Base-by-base conservation (phyloP, 2,797 vertebrate genomes). In the Carduelis carduelis region DNA sequence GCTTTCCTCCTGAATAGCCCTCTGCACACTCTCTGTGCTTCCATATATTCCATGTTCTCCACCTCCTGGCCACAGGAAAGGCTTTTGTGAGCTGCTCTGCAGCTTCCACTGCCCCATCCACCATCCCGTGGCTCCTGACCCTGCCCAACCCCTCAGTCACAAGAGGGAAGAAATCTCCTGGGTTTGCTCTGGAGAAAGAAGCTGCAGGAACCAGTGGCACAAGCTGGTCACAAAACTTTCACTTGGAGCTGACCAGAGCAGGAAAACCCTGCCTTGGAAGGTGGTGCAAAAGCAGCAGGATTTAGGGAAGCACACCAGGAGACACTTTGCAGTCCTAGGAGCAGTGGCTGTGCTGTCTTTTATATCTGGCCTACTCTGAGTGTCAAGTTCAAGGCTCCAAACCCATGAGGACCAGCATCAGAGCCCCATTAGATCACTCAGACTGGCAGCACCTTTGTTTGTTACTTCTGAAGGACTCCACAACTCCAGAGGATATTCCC, bases 391-490 rank as follows among this genome's bases (percentile, higher is more conserved):
- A 0, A 71, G 27, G 10, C 2, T 14, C 55, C 57, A 76, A 81
- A 30, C 5, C 18, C 52, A 1, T 11, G 9, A 49, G 59, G 46
- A 39, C 5, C 28, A 28, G 14, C 12, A 32, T 8, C 27, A 59
- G 1, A 14, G 19, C 6, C 20, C 28, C 21, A 11, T 24, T 17
- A 0, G 1, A n/a, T 35, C 22, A 13, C 11, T 6, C 41, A 57
- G 24, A 47, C 34, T 8, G 34, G 32, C 21, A 88, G 4, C 19
- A 34, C 14, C 41, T 77, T 32, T 17, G 3, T 61, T 49, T 50
- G 13, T 20, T 28, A 8, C 15, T 35, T 47, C 22, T 52, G 55
- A n/a, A 61, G 32, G 32, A 11, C 22, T 72, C 76, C 76, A 23
- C 13, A 50, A 1, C 3, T 65, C 24, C 23, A 17, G 18, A 65